Conservation (phyloP, 2,888 invertebrate species). For the Drosophila bunnanda region DNA sequence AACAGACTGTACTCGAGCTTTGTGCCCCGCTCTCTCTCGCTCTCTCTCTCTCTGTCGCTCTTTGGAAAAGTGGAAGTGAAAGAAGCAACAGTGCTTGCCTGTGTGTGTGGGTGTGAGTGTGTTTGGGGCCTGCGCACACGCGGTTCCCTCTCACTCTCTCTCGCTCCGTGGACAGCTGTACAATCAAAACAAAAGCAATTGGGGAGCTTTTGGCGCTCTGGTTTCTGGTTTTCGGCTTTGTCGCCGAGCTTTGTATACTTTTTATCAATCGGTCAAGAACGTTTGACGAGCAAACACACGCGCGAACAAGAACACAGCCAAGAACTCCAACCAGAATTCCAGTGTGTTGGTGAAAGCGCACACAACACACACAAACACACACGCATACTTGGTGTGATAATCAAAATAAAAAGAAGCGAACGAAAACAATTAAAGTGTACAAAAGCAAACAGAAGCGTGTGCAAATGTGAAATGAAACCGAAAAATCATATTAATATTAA, state of each 20-base stretch:
- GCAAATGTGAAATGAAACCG: conserved; percentile 49
- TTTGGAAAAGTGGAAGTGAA: conserved; percentile 68
- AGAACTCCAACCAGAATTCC: conserved; percentile 9
- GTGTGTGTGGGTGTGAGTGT: conserved; percentile 27
- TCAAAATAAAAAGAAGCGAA: conserved; percentile 55
- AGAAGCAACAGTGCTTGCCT: conserved; percentile 55
- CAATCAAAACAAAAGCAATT: conserved; percentile 68
- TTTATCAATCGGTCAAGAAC: conserved; percentile 85
- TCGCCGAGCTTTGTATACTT: conserved; percentile 79
- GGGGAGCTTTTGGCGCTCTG: conserved; percentile 52
- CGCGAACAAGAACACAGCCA: conserved; percentile 19
- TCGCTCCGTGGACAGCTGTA: conserved; percentile 58
- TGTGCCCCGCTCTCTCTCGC: conserved; percentile 10
- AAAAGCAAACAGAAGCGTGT: conserved; percentile 35
- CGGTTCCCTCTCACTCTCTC: conserved; percentile 1
- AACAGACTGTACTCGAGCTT: conserved; percentile 67
- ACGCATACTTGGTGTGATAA: conserved; percentile 58
- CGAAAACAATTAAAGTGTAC: conserved; percentile 41
- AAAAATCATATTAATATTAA: conserved; percentile 10
- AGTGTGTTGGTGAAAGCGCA: conserved; percentile 33
- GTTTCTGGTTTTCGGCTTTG: conserved; percentile 51
- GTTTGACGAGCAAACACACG: conserved; percentile 71
- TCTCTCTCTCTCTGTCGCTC: conserved; percentile 17
- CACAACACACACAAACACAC: not conserved
- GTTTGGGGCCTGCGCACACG: conserved; percentile 41